phyloP scores from a whole-genome alignment of 2,888 invertebrate genomes.

The Crematogaster levior region DNA sequence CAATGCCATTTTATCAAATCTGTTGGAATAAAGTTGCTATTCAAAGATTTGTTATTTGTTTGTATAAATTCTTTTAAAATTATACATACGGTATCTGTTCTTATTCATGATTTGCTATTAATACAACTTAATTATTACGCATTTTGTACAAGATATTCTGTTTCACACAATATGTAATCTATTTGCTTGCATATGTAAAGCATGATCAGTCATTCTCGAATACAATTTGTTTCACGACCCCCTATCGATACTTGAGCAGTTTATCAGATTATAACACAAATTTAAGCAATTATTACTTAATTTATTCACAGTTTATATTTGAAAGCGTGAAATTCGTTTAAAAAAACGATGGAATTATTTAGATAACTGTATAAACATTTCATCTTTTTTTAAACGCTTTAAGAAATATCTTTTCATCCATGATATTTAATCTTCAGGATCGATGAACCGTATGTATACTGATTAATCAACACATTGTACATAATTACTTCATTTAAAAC shows the following conservation, averaged over 20 bases:
- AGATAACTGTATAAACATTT: not conserved
- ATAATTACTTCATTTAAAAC: not conserved
- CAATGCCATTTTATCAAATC: conserved; percentile 35
- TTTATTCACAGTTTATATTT: not conserved
- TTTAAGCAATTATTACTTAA: conserved; percentile 1
- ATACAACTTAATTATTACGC: not conserved
- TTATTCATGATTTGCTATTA: conserved; percentile 9
- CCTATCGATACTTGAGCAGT: conserved; percentile 14
- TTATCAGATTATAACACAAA: conserved; percentile 6
- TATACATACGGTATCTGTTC: not conserved
- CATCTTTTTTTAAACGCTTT: not conserved
- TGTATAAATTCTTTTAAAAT: conserved; percentile 12
- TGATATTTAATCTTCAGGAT: conserved; percentile 13
- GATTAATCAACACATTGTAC: not conserved
- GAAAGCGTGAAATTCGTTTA: not conserved
- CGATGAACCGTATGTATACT: not conserved
- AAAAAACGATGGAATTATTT: not conserved
- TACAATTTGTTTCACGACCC: not conserved
- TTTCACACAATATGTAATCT: conserved; percentile 18
- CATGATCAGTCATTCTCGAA: conserved; percentile 20
- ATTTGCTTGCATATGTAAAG: conserved; percentile 5
- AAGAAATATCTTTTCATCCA: not conserved
- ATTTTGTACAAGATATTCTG: conserved; percentile 12
- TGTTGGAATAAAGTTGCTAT: conserved; percentile 49
- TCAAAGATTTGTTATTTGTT: conserved; percentile 19